Evolutionary conservation across 2,113 vertebrate species (phyloP).

Genomic region (Cercocebus atys): DNA sequence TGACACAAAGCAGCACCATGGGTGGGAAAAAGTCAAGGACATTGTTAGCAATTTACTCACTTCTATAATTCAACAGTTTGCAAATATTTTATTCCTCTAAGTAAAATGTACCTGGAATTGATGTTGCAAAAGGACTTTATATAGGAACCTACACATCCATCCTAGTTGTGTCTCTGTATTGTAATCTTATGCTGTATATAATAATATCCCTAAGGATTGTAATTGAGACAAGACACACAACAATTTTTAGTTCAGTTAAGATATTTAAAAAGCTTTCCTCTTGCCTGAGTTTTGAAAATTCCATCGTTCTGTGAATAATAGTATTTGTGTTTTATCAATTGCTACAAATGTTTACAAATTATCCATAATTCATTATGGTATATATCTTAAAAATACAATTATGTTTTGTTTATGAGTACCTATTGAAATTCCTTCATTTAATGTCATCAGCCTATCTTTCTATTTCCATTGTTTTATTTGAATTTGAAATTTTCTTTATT

Average conservation of each 20-base stretch:
- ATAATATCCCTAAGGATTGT: neutral
- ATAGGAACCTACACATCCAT: neutral
- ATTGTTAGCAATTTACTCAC: neutral
- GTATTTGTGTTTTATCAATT: neutral
- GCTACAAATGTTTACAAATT: neutral
- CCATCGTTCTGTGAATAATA: neutral
- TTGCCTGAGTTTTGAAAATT: neutral
- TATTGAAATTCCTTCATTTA: neutral
- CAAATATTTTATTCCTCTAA: neutral
- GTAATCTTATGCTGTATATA: neutral
- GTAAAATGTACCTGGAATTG: neutral
- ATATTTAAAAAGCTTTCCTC: neutral
- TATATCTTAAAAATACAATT: neutral
- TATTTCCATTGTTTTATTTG: neutral
- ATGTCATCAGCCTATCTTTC: neutral
- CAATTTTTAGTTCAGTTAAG: neutral
- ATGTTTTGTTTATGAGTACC: neutral
- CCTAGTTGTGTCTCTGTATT: accelerated
- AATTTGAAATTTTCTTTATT: neutral
- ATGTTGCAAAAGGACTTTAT: neutral
- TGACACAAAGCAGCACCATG: neutral
- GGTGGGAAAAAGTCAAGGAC: neutral
- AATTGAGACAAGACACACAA: neutral
- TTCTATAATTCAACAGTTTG: slow-evolving; percentile 5
- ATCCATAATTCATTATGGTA: neutral